Conservation (phyloP, 2,888 invertebrate genomes). For the Idaea aversata region DNA sequence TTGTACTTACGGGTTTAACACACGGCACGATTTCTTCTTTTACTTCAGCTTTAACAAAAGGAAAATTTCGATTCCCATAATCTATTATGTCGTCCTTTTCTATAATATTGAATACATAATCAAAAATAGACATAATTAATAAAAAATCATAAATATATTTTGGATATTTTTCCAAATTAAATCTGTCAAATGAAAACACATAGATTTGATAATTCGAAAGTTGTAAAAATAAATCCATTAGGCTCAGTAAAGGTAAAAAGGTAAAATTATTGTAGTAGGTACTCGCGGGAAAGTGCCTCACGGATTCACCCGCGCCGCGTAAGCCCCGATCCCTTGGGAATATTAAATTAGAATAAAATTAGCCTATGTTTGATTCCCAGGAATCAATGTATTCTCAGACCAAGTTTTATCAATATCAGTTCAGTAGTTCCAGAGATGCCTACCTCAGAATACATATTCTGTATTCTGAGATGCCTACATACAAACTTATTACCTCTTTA, state of each 20-base stretch:
- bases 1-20: slow-evolving; percentile 50
- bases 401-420: no score
- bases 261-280: no score
- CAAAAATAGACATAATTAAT: slow-evolving; percentile 66
- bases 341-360: no score
- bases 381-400: no score
- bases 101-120: slow-evolving; percentile 49
- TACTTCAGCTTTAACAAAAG: slow-evolving; percentile 52
- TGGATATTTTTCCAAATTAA: slow-evolving; percentile 39
- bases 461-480: no score
- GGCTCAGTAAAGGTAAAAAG: slow-evolving; percentile 31
- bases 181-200: slow-evolving; percentile 41
- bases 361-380: no score
- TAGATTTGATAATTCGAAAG: slow-evolving; percentile 55
- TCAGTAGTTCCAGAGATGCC: no score
- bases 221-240: slow-evolving; percentile 47
- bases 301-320: no score
- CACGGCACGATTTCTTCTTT: slow-evolving; percentile 54
- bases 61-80: slow-evolving; percentile 34
- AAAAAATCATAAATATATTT: slow-evolving; percentile 56
- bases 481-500: no score
- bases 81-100: slow-evolving; percentile 30
- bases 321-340: no score
- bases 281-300: no score
- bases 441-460: no score